Percentiles rank a stretch among this genome's conserved stretches.
phyloP scores from a whole-genome alignment of 2,888 invertebrate species.

The Endotricha flammealis region DNA sequence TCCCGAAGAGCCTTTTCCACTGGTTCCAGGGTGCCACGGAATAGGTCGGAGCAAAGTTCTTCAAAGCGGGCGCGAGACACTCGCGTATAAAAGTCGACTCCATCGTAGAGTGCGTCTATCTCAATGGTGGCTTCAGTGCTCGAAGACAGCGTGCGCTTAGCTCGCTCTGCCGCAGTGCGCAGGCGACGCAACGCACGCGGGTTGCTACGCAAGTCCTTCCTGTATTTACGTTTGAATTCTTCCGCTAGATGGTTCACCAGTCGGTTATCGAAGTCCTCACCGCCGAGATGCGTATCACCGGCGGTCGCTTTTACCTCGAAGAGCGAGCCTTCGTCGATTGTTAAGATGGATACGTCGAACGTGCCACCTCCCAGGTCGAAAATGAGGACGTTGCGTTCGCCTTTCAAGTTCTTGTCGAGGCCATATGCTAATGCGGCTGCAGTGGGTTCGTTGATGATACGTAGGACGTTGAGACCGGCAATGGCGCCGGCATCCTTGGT shows the following conservation, averaged over 20 bases:
- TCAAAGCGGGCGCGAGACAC: constrained; percentile 83
- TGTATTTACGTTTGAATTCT: constrained; percentile 81
- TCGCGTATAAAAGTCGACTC: constrained; percentile 80
- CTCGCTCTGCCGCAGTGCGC: constrained; percentile 83
- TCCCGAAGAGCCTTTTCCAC: constrained; percentile 85
- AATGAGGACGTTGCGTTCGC: constrained; percentile 74
- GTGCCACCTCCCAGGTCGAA: constrained; percentile 79
- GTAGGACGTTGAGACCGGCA: constrained; percentile 83
- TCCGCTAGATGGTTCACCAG: constrained; percentile 79
- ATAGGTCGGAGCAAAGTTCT: constrained; percentile 82
- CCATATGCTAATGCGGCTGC: constrained; percentile 83
- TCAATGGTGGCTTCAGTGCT: constrained; percentile 83
- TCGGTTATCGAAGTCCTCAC: constrained; percentile 80
- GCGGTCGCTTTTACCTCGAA: constrained; percentile 88
- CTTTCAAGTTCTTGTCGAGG: constrained; percentile 76
- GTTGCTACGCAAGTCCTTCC: constrained; percentile 79
- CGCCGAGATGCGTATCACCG: constrained; percentile 87
- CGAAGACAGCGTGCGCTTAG: constrained; percentile 83
- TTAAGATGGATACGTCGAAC: constrained; percentile 87
- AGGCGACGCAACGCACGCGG: constrained; percentile 80
- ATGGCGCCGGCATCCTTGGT: constrained; percentile 86
- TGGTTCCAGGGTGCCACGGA: constrained; percentile 82
- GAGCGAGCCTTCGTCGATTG: constrained; percentile 83
- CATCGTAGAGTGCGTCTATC: constrained; percentile 83
- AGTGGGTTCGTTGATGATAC: constrained; percentile 87